Conservation (phyloP, 2,888 invertebrate genomes). For the Chironomus tentans region DNA sequence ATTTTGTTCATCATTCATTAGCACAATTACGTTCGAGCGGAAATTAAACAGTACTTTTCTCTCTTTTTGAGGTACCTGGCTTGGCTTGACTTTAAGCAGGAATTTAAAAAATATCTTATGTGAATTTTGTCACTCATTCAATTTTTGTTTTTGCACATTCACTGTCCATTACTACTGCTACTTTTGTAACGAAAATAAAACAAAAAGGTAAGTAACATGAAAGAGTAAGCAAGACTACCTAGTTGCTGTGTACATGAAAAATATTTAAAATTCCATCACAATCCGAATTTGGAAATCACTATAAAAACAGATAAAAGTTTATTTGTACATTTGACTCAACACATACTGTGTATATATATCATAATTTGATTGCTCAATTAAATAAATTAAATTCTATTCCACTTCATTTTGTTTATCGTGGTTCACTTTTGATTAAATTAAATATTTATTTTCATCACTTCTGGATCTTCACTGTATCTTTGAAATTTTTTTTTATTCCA, state of each 20-base stretch:
- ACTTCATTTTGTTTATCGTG: not conserved
- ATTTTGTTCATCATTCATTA: constrained; percentile 1
- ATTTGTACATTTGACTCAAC: not conserved
- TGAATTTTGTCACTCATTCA: not conserved
- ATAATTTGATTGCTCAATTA: not conserved
- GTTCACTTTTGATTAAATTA: not conserved
- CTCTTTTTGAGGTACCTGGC: not conserved
- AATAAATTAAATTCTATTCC: not conserved
- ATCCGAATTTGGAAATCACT: too few species aligned
- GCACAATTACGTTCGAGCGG: constrained; percentile 8
- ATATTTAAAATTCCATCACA: not conserved
- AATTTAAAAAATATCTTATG: not conserved
- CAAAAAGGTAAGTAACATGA: not conserved
- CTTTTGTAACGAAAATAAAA: too few species aligned
- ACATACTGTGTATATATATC: not conserved
- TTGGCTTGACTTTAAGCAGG: not conserved
- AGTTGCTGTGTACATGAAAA: not conserved
- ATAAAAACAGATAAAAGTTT: not conserved
- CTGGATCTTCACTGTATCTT: not conserved
- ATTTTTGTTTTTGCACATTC: not conserved
- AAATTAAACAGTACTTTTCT: not conserved
- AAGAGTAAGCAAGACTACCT: not conserved
- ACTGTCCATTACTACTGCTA: not conserved
- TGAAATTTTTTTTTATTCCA: too few species aligned
- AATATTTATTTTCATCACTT: not conserved